These are phyloP conservation scores for Smutsia temminckii DNA, from an alignment of 2,797 vertebrate genomes.

Conservation along the genomic window DNA sequence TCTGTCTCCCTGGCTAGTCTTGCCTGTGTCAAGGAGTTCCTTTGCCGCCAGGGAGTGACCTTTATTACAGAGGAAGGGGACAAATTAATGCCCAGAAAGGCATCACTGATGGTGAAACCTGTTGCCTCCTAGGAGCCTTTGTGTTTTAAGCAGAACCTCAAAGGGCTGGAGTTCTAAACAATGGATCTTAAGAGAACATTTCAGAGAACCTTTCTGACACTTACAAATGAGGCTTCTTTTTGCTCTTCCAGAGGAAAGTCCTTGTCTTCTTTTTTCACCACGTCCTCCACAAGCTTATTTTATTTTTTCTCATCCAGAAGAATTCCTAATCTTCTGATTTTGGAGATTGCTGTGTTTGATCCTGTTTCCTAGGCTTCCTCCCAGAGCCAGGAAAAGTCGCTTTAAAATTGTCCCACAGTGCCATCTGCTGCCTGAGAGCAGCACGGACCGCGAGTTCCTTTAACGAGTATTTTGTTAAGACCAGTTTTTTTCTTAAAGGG, in stretches of 20 bases:
- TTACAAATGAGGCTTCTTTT: background rate
- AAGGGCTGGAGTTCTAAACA: background rate
- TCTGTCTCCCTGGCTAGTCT: background rate
- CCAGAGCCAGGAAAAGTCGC: background rate
- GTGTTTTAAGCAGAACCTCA: constrained; percentile 18
- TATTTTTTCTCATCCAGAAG: constrained; percentile 25
- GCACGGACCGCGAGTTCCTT: background rate
- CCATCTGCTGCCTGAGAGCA: constrained; percentile 62
- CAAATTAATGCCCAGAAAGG: constrained; percentile 3
- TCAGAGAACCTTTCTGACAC: background rate
- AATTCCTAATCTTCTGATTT: constrained; percentile 24
- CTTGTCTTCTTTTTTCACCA: constrained; percentile 7
- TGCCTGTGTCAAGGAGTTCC: background rate
- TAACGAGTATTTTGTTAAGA: background rate
- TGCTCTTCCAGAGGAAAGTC: background rate
- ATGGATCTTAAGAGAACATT: background rate
- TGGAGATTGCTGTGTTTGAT: background rate
- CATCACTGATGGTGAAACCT: constrained; percentile 8
- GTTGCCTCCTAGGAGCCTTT: background rate
- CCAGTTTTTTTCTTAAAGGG: constrained; percentile 56
- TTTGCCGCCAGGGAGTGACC: background rate
- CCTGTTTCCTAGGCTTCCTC: background rate
- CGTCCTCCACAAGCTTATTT: background rate
- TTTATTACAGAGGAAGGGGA: constrained; percentile 38
- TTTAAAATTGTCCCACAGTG: constrained; percentile 49